Conservation (phyloP, 1,140 invertebrate genomes). For the Drosophila nasuta region DNA sequence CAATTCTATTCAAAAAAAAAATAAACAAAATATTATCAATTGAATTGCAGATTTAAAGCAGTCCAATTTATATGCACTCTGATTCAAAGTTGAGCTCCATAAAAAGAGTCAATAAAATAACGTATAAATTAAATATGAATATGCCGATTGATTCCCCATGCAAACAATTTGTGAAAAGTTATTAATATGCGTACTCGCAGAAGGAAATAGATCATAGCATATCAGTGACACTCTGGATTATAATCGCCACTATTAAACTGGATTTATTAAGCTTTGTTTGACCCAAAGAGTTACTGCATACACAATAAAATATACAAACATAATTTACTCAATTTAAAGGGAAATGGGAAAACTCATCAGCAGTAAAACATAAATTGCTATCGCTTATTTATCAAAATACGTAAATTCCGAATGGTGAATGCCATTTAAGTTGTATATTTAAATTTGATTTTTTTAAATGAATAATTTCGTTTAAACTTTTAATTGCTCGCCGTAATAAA, state of each 20-base stretch:
- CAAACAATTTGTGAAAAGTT: conserved; percentile 5
- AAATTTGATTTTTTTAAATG: too few species aligned
- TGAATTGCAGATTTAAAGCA: conserved; percentile 13
- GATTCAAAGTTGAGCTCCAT: conserved; percentile 9
- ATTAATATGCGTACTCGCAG: not conserved
- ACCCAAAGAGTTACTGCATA: not conserved
- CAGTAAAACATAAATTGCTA: too few species aligned
- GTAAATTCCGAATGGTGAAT: too few species aligned
- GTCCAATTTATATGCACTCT: conserved; percentile 11
- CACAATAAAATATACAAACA: not conserved
- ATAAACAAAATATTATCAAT: not conserved
- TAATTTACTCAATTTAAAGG: too few species aligned
- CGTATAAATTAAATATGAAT: not conserved
- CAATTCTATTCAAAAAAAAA: not conserved
- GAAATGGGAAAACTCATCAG: not conserved
- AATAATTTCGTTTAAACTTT: too few species aligned
- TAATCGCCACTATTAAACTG: not conserved
- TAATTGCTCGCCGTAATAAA: too few species aligned
- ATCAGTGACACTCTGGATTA: not conserved
- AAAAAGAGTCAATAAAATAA: not conserved
- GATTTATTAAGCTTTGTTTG: not conserved
- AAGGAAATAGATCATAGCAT: not conserved
- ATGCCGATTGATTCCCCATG: not conserved
- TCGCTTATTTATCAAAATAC: too few species aligned
- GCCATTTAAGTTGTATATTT: too few species aligned